Evolutionary conservation across 2,797 vertebrate species (phyloP).

Genomic region (Hyperoplus immaculatus): DNA sequence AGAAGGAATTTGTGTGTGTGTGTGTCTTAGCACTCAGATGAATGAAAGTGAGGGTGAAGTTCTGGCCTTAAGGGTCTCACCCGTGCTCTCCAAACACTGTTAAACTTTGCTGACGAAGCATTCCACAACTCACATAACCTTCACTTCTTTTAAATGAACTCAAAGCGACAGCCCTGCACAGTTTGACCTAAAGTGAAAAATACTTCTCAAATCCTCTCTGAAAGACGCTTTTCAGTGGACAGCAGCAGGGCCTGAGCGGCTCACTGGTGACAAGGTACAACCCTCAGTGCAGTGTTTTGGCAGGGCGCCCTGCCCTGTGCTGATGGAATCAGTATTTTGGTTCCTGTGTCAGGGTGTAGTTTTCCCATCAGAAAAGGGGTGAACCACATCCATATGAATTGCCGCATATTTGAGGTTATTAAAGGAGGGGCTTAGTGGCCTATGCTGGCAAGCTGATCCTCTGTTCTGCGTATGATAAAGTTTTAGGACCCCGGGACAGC

Average conservation of each 20-base stretch:
- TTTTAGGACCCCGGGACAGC: constrained; percentile 68
- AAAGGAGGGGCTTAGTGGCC: constrained; percentile 57
- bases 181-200: constrained; percentile 36
- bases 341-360: constrained; percentile 50
- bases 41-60: constrained; percentile 40
- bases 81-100: constrained; percentile 56
- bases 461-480: constrained; percentile 63
- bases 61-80: constrained; percentile 66
- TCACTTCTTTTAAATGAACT: constrained; percentile 21
- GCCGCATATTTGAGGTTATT: constrained; percentile 63
- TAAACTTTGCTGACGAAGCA: constrained; percentile 55
- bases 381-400: constrained; percentile 64
- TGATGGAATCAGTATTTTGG: constrained; percentile 57
- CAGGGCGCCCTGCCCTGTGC: constrained; percentile 15
- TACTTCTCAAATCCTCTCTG: constrained; percentile 27
- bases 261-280: constrained; percentile 31
- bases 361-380: constrained; percentile 58
- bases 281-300: constrained; percentile 46
- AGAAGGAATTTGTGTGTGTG: constrained; percentile 19
- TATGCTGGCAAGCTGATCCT: constrained; percentile 55
- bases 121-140: constrained; percentile 35
- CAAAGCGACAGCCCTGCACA: constrained; percentile 37
- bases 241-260: constrained; percentile 20
- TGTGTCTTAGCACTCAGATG: constrained; percentile 32
- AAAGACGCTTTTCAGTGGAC: constrained; percentile 47